Conservation (phyloP, 1,140 invertebrate species). For the Cydia strobilella region DNA sequence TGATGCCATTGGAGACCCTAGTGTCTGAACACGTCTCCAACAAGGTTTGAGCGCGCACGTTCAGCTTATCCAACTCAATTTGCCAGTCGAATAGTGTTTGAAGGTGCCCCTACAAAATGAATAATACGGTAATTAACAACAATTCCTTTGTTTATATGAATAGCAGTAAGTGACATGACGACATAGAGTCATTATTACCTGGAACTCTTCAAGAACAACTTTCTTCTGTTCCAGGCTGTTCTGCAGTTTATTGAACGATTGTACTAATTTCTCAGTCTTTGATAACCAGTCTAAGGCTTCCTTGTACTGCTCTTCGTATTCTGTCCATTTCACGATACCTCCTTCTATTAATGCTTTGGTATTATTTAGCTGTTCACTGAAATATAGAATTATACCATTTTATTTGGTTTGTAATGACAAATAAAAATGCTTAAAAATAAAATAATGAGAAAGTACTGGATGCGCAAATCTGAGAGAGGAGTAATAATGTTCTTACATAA, state of each 20-base stretch:
- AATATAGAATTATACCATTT: constrained; percentile 44
- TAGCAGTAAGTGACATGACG: background rate
- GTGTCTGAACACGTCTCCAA: constrained; percentile 96
- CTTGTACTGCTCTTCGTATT: constrained; percentile 96
- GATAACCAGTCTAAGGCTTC: constrained; percentile 94
- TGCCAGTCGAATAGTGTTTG: constrained; percentile 97
- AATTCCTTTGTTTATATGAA: background rate
- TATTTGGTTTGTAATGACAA: constrained; percentile 11
- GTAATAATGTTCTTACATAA: too few relatives aligned
- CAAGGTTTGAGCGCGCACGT: constrained; percentile 93
- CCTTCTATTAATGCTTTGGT: constrained; percentile 92
- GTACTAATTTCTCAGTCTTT: constrained; percentile 92
- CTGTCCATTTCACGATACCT: constrained; percentile 96
- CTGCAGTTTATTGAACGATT: constrained; percentile 94
- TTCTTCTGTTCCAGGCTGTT: constrained; percentile 94
- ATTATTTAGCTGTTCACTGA: constrained; percentile 86
- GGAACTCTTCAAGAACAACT: constrained; percentile 93
- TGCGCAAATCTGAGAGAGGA: too few relatives aligned
- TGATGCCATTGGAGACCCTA: constrained; percentile 95
- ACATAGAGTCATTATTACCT: constrained; percentile 74
- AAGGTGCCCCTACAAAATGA: constrained; percentile 83
- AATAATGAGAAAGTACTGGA: background rate
- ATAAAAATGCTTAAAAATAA: background rate
- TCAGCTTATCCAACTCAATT: constrained; percentile 93
- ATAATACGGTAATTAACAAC: constrained; percentile 1